phyloP scores from a whole-genome alignment of 2,888 invertebrate species.

The Phania funesta region DNA sequence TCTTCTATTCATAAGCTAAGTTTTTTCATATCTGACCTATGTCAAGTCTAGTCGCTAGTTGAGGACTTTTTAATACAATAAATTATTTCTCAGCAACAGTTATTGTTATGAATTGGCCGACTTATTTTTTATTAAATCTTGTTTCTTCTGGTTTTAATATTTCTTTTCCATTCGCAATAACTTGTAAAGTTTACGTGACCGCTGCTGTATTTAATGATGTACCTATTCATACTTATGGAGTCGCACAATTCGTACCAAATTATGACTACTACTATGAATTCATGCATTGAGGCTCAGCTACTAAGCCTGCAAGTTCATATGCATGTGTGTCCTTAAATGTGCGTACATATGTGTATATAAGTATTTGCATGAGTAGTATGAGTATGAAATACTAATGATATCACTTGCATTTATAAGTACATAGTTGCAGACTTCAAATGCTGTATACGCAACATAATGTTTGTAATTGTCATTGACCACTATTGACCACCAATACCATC shows the following conservation, averaged over 20 bases:
- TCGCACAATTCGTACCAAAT: background rate
- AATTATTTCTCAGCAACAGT: too few species aligned
- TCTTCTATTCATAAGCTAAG: too few species aligned
- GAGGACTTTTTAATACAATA: too few species aligned
- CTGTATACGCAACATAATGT: constrained; percentile 15
- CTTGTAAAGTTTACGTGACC: background rate
- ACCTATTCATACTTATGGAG: background rate
- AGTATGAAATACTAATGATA: constrained; percentile 29
- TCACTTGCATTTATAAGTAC: background rate
- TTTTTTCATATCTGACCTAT: too few species aligned
- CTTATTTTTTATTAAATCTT: too few species aligned
- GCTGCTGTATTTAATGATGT: background rate
- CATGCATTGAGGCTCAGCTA: background rate
- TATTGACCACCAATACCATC: constrained; percentile 26
- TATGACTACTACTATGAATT: background rate
- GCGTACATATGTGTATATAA: background rate
- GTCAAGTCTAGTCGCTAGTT: too few species aligned
- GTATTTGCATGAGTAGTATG: background rate
- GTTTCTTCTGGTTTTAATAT: too few species aligned
- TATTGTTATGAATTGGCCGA: too few species aligned
- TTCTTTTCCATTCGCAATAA: background rate
- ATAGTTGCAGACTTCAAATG: constrained; percentile 26
- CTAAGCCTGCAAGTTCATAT: background rate
- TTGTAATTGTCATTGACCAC: constrained; percentile 59
- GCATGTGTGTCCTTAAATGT: background rate